Percentiles rank a stretch among this genome's conserved stretches.
Conservation (phyloP, 2,113 vertebrate species). For the human region DNA sequence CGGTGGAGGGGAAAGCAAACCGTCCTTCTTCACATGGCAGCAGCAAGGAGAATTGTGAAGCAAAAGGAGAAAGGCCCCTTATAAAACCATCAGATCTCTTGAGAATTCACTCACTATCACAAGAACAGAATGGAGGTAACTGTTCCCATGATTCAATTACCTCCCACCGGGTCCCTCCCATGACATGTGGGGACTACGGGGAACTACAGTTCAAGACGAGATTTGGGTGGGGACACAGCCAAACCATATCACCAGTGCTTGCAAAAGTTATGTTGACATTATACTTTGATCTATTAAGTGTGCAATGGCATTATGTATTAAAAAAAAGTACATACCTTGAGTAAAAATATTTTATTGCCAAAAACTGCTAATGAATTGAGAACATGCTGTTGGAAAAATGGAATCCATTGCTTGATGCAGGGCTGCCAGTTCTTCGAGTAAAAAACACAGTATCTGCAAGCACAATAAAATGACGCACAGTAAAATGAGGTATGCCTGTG, state of each 20-base stretch:
- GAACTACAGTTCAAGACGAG: too few relatives aligned
- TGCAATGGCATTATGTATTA: background rate
- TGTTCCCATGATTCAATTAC: too few relatives aligned
- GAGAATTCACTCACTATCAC: too few relatives aligned
- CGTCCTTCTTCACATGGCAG: too few relatives aligned
- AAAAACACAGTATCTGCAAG: background rate
- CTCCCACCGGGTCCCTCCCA: too few relatives aligned
- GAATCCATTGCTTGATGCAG: background rate
- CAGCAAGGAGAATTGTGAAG: too few relatives aligned
- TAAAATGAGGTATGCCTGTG: background rate
- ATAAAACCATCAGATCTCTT: too few relatives aligned
- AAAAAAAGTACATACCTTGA: background rate
- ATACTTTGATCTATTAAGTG: background rate
- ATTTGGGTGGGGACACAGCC: too few relatives aligned
- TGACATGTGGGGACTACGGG: too few relatives aligned
- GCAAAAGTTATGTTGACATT: background rate
- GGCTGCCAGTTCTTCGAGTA: accelerated
- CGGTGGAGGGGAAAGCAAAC: too few relatives aligned
- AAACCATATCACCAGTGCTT: background rate
- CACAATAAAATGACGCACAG: background rate
- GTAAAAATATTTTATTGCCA: background rate
- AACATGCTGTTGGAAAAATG: background rate
- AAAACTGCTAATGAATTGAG: background rate
- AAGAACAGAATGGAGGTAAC: too few relatives aligned
- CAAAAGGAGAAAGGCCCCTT: too few relatives aligned